These are phyloP conservation scores for Microctonus hyperodae DNA, from an alignment of 2,888 invertebrate genomes.

Conservation along the genomic window DNA sequence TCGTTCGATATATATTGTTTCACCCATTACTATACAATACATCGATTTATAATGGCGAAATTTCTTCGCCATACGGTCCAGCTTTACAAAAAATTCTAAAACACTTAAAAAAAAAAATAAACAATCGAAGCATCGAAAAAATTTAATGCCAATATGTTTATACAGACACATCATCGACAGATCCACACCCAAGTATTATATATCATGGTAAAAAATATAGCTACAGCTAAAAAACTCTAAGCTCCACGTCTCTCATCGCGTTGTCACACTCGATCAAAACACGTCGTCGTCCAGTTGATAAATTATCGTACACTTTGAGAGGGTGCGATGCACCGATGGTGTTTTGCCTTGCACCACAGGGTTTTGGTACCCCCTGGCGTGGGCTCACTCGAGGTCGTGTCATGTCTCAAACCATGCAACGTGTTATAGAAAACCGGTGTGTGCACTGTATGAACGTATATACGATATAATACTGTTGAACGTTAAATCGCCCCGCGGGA, in stretches of 20 bases:
- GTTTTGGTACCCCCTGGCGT: conserved; percentile 47
- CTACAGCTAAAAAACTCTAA: background rate
- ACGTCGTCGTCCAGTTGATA: conserved; percentile 51
- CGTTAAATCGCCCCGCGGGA: background rate
- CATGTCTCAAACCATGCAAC: conserved; percentile 32
- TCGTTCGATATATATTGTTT: background rate
- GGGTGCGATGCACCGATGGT: conserved; percentile 45
- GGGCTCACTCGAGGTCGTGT: conserved; percentile 40
- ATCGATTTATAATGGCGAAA: too few relatives aligned
- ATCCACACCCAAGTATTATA: too few relatives aligned
- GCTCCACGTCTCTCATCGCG: background rate
- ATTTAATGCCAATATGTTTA: too few relatives aligned
- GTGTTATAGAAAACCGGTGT: background rate
- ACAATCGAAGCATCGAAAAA: too few relatives aligned
- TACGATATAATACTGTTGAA: conserved; percentile 20
- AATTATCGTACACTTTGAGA: conserved; percentile 52
- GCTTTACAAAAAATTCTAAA: too few relatives aligned
- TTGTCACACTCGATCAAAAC: conserved; percentile 46
- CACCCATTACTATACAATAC: background rate
- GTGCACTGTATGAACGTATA: background rate
- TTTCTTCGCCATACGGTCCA: too few relatives aligned
- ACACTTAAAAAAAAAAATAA: too few relatives aligned
- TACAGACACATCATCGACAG: too few relatives aligned
- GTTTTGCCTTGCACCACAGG: conserved; percentile 59
- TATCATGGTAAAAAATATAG: background rate